Percentiles rank a stretch among this genome's conserved stretches.
Evolutionary conservation across 1,140 invertebrate species (phyloP).

Genomic region (Scylla paramamosain): DNA sequence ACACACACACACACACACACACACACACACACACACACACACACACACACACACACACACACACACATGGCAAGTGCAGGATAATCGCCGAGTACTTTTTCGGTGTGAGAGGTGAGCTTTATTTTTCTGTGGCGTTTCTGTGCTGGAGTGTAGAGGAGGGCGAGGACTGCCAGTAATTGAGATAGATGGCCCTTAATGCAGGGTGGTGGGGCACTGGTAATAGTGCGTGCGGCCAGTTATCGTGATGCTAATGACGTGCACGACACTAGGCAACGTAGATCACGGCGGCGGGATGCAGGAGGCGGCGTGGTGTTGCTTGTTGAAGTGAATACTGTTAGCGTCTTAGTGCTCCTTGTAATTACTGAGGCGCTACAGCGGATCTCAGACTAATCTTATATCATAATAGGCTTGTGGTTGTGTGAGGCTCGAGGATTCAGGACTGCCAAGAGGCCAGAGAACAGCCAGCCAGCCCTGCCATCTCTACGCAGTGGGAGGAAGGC

Average conservation of each 20-base stretch:
- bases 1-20: not conserved
- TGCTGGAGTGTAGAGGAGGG: not conserved
- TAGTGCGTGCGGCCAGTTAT: not conserved
- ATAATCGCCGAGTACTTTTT: not conserved
- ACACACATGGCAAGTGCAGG: not conserved
- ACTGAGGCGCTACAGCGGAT: too few species aligned
- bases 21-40: constrained; percentile 4
- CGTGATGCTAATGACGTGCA: not conserved
- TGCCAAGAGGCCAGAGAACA: too few species aligned
- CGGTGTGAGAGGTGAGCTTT: not conserved
- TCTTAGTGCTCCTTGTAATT: too few species aligned
- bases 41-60: not conserved
- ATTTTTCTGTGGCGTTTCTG: not conserved
- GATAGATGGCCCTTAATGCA: not conserved
- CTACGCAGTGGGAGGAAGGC: too few species aligned
- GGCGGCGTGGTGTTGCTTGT: too few species aligned
- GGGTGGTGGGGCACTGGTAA: not conserved
- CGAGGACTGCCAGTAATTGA: not conserved
- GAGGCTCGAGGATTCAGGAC: too few species aligned
- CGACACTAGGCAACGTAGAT: not conserved
- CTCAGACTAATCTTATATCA: too few species aligned
- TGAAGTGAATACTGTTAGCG: too few species aligned
- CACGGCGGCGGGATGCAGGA: too few species aligned
- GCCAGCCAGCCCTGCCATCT: too few species aligned
- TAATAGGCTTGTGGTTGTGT: too few species aligned